Percentiles rank a stretch among this genome's conserved stretches.
phyloP scores from a whole-genome alignment of 2,113 vertebrate species.

The Epinephelus lanceolatus region DNA sequence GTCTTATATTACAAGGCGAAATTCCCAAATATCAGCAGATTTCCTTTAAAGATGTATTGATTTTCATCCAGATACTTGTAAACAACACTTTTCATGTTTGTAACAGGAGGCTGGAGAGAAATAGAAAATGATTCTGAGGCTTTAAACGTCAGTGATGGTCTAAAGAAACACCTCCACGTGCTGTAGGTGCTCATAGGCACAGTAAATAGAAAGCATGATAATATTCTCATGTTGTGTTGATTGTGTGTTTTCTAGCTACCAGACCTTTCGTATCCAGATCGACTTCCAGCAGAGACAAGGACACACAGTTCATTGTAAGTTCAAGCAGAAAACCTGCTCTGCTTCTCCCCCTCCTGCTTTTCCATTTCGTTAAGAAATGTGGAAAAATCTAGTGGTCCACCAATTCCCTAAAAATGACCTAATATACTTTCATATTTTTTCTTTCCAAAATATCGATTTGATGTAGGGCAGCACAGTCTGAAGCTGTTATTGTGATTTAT shows the following conservation, averaged over 20 bases:
- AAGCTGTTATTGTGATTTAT: neutral
- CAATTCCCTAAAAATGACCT: neutral
- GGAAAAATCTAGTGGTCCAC: neutral
- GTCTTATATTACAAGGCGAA: conserved; percentile 53
- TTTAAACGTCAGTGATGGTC: neutral
- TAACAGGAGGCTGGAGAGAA: neutral
- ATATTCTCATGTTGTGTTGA: conserved; percentile 37
- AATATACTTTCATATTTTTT: neutral
- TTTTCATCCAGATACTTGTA: conserved; percentile 30
- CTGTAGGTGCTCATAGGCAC: neutral
- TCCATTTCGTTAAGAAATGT: neutral
- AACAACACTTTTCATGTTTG: neutral
- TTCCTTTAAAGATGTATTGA: conserved; percentile 45
- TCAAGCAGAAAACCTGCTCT: conserved; percentile 28
- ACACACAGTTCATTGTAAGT: conserved; percentile 77
- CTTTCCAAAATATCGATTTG: neutral
- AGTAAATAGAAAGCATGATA: neutral
- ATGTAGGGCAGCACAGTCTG: neutral
- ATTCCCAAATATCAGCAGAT: conserved; percentile 58
- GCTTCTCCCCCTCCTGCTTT: neutral
- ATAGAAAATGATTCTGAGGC: neutral
- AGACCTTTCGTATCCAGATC: conserved; percentile 49
- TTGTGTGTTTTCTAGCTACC: conserved; percentile 67
- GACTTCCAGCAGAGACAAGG: conserved; percentile 74
- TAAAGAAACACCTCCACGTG: neutral